Percentiles rank a stretch among this genome's conserved stretches.
phyloP scores from a whole-genome alignment of 2,113 vertebrate genomes.

The Toxotes jaculatrix region DNA sequence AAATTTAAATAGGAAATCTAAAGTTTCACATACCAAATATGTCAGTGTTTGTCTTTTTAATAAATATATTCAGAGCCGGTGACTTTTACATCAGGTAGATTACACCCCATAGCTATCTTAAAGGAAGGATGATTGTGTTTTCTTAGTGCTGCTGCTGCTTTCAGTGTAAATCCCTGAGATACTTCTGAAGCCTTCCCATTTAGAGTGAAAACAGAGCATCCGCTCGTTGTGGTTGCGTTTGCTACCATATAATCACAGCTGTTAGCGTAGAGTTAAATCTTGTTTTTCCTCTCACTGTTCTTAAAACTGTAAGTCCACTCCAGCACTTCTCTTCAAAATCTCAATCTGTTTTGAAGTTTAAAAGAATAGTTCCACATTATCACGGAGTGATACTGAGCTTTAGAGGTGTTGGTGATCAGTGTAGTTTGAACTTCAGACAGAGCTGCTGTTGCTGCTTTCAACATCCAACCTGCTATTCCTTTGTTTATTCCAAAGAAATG shows the following conservation, averaged over 20 bases:
- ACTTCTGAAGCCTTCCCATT: constrained; percentile 12
- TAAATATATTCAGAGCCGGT: not conserved
- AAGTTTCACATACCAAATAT: not conserved
- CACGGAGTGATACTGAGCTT: not conserved
- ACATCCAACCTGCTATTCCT: not conserved
- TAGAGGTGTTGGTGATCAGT: not conserved
- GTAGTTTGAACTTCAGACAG: too few relatives aligned
- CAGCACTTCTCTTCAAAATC: not conserved
- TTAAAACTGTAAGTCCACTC: not conserved
- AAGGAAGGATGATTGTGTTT: not conserved
- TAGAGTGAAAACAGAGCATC: not conserved
- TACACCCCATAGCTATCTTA: too few relatives aligned
- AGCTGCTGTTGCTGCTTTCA: not conserved
- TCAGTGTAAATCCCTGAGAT: constrained; percentile 18
- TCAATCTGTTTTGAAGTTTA: not conserved
- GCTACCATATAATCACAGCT: not conserved
- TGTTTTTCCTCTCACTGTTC: not conserved
- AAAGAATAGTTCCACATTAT: not conserved
- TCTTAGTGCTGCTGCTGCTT: not conserved
- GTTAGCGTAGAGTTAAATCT: not conserved
- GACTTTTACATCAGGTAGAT: not conserved
- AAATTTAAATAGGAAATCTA: not conserved
- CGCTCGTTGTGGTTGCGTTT: not conserved
- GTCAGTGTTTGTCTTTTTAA: not conserved
- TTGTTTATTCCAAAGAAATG: not conserved